These are phyloP conservation scores for Paracanthobrama guichenoti DNA, from an alignment of 2,113 vertebrate species.

Conservation along the genomic window DNA sequence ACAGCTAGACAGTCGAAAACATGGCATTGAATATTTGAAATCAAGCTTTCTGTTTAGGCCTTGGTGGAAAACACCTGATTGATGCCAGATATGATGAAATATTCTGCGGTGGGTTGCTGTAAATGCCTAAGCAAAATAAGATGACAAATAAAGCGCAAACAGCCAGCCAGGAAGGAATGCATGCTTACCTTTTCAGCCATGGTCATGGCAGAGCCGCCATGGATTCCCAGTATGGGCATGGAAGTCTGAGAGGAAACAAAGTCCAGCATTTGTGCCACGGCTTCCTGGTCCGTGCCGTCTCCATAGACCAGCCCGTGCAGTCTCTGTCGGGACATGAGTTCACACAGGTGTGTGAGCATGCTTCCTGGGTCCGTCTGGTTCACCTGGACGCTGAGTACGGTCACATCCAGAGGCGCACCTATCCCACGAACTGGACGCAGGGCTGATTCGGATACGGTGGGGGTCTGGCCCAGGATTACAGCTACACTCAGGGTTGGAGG, in stretches of 20 bases:
- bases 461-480: constrained; percentile 56
- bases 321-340: constrained; percentile 91
- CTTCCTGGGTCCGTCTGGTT: constrained; percentile 67
- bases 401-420: constrained; percentile 51
- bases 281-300: constrained; percentile 95
- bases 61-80: not conserved
- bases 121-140: not conserved
- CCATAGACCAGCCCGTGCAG: constrained; percentile 96
- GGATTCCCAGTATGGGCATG: constrained; percentile 93
- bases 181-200: constrained; percentile 97
- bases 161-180: not conserved
- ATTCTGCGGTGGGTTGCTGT: constrained; percentile 10
- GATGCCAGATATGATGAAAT: constrained; percentile 47
- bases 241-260: constrained; percentile 98
- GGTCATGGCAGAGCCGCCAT: constrained; percentile 96
- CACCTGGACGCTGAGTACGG: constrained; percentile 49
- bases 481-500: constrained; percentile 55
- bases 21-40: constrained; percentile 29
- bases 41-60: constrained; percentile 10
- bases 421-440: constrained; percentile 43
- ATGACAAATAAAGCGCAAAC: not conserved
- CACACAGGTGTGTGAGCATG: constrained; percentile 90
- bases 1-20: constrained; percentile 29
- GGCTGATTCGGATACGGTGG: constrained; percentile 37
- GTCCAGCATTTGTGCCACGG: constrained; percentile 98